phyloP scores from a whole-genome alignment of 2,113 vertebrate genomes.

The Seriola rivoliana region DNA sequence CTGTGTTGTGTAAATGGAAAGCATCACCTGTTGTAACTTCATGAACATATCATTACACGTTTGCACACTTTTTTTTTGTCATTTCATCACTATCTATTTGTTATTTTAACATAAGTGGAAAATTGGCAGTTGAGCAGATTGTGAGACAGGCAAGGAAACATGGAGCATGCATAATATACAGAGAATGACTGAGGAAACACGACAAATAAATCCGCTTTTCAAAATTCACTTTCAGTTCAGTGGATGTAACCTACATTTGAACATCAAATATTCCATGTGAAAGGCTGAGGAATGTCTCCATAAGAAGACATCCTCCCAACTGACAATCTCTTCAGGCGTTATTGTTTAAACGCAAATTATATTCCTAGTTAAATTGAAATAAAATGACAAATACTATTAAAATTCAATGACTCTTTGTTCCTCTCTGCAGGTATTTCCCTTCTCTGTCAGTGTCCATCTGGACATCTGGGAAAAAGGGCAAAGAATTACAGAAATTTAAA shows the following conservation, averaged over 20 bases:
- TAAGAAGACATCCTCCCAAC: conserved; percentile 17
- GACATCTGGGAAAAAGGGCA: conserved; percentile 40
- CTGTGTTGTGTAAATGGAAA: background rate
- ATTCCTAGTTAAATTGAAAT: conserved; percentile 20
- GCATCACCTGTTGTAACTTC: background rate
- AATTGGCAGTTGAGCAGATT: background rate
- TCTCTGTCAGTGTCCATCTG: conserved; percentile 69
- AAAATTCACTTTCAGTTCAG: conserved; percentile 41
- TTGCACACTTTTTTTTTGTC: background rate
- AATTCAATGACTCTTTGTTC: conserved; percentile 33
- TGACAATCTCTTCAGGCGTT: conserved; percentile 28
- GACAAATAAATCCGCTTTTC: background rate
- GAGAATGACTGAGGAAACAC: conserved; percentile 6
- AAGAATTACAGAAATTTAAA: conserved; percentile 41
- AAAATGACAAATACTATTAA: conserved; percentile 9
- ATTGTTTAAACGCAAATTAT: conserved; percentile 40
- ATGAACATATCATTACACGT: background rate
- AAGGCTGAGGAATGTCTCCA: conserved; percentile 12
- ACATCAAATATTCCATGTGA: conserved; percentile 29
- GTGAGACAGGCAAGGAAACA: background rate
- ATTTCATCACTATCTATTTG: background rate
- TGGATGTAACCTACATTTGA: conserved; percentile 57
- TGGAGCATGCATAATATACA: background rate
- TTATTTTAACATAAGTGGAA: background rate
- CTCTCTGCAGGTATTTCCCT: conserved; percentile 43